Base-by-base conservation (phyloP, 2,888 invertebrate genomes). In the Polydrusus tereticollis region DNA sequence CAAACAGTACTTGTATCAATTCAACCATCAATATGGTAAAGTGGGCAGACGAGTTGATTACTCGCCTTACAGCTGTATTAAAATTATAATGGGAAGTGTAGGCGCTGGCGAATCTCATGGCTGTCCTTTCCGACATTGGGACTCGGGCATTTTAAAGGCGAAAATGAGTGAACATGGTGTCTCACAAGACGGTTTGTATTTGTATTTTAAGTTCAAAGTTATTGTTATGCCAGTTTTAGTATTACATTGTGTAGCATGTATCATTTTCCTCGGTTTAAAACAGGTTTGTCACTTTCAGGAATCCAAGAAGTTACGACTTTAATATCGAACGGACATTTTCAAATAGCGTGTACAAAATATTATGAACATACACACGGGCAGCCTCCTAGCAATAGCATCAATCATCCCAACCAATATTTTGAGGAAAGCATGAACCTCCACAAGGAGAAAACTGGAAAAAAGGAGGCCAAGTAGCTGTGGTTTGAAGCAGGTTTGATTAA, bases 1-100 rank as follows among this genome's bases (percentile, higher is more conserved):
- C 67, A 98, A 98, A 83, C 89, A 91, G 76, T 96, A 99, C 87
- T 88, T 93, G 1, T 99, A 99, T 84, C 91, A 90, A 82, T 92
- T 99, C 62, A 91, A 96, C 20, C 97, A 98, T 85, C 93, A 93
- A 83, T 99, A 95, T 87, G 99, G 99, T 21, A 95, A 97, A 87
- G 98, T 96, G 2, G 99, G 99, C 0, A 95, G 93, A 78, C 91
- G 94, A 83, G 90, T 90, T 2, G 94, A 94, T 83, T 98, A 96
- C 82, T 91, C 95, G 0, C 96, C 99, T 0, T 94, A 93, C 80
- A 95, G 95, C 79, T 99, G 99, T 85, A 87, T 93, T 79, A 96
- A 94, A 86, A 94, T 99, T 74, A 98, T 99, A 69, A 92, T 88
- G 80, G 88, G 89, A 0, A 87, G 86, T 79, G 90, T 92, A 1